phyloP scores from a whole-genome alignment of 1,140 invertebrate genomes.

The Hylaeus volcanicus region DNA sequence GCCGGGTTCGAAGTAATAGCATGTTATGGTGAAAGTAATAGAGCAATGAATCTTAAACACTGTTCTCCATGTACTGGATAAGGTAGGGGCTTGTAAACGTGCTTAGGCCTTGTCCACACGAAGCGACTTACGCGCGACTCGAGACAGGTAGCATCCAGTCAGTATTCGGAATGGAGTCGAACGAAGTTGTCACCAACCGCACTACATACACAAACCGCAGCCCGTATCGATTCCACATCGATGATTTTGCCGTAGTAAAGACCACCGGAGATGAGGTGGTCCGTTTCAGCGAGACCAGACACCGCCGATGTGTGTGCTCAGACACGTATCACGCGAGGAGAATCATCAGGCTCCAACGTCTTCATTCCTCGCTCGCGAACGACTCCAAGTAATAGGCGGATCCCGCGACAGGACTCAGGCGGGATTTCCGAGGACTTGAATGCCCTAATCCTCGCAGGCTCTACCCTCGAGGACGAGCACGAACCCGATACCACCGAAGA shows the following conservation, averaged over 20 bases:
- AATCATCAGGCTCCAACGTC: neutral
- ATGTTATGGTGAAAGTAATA: too few species aligned
- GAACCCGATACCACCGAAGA: slow-evolving; percentile 29
- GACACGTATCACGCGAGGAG: neutral
- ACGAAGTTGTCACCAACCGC: too few species aligned
- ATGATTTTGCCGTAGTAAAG: neutral
- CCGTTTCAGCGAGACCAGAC: neutral
- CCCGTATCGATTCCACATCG: too few species aligned
- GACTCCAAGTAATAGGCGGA: slow-evolving; percentile 17
- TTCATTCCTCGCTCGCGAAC: neutral
- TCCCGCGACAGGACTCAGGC: slow-evolving; percentile 19
- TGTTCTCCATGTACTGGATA: too few species aligned
- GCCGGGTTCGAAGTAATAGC: too few species aligned
- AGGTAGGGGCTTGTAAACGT: too few species aligned
- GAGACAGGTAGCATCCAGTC: too few species aligned
- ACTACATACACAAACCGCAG: too few species aligned
- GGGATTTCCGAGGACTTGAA: slow-evolving; percentile 36
- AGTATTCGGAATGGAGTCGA: too few species aligned
- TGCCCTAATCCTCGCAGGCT: slow-evolving; percentile 23
- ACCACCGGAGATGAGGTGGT: neutral
- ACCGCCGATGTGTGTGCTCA: neutral
- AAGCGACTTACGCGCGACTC: too few species aligned
- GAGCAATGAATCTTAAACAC: too few species aligned
- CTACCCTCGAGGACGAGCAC: neutral
- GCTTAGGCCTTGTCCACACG: too few species aligned